These are phyloP conservation scores for Chionomys nivalis DNA, from an alignment of 2,113 vertebrate genomes.

Conservation along the genomic window DNA sequence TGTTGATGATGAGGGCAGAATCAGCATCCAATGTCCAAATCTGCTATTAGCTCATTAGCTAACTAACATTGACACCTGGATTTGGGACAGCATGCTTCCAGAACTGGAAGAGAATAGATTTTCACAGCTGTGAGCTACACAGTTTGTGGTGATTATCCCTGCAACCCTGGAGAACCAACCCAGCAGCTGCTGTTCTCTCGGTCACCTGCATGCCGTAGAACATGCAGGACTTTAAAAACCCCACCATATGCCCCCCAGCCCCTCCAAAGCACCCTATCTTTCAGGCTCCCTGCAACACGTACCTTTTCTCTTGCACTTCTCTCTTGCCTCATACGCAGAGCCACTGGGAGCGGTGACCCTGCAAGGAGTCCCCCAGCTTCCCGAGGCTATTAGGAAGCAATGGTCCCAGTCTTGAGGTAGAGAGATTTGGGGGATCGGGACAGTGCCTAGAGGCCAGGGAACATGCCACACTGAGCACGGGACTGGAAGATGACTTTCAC, in stretches of 20 bases:
- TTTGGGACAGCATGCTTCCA: not conserved
- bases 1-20: no score
- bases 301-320: not conserved
- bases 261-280: not conserved
- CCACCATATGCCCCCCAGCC: no score
- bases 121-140: not conserved
- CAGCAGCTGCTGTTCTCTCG: not conserved
- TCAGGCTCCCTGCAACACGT: not conserved
- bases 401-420: no score
- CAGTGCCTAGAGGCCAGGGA: not conserved
- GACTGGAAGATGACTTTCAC: not conserved
- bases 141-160: not conserved
- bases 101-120: not conserved
- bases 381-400: not conserved
- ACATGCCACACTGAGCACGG: not conserved
- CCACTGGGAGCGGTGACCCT: no score
- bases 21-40: not conserved
- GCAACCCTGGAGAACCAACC: not conserved
- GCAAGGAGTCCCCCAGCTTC: rapidly evolving
- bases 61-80: no score
- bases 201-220: not conserved
- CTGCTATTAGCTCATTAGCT: not conserved
- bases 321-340: not conserved
- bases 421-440: not conserved
- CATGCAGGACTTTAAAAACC: not conserved